Evolutionary conservation across 2,113 vertebrate species (phyloP).

Genomic region (Noctilio leporinus): DNA sequence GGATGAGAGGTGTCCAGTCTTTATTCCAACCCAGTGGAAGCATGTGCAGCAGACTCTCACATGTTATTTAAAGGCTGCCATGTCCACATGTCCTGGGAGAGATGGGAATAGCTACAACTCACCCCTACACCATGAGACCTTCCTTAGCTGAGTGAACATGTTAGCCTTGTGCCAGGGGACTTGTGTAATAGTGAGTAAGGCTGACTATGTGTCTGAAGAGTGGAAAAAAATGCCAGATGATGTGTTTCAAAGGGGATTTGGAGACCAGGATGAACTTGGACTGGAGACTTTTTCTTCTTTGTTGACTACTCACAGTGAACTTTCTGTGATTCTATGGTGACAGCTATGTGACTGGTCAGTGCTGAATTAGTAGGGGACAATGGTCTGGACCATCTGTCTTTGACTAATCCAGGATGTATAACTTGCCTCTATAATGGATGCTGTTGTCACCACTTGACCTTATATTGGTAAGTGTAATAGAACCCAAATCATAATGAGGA

Average conservation of each 20-base stretch:
- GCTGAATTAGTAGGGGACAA: neutral
- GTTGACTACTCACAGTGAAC: neutral
- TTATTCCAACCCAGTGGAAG: no score
- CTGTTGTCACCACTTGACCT: neutral
- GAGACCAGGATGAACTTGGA: neutral
- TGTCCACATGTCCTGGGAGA: neutral
- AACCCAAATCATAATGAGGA: neutral
- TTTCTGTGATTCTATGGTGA: neutral
- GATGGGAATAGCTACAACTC: neutral
- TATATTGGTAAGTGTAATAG: neutral
- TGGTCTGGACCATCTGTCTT: neutral
- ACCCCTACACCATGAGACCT: no score
- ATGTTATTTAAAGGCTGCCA: no score
- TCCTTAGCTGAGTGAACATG: no score
- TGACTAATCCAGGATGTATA: no score
- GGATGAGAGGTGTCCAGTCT: no score
- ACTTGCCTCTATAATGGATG: neutral
- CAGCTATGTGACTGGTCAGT: neutral
- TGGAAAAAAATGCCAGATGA: neutral
- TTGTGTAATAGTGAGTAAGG: no score
- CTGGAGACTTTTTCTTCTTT: neutral
- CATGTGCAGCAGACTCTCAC: no score
- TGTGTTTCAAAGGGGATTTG: neutral
- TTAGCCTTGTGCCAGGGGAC: no score
- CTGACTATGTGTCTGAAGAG: no score